phyloP scores from a whole-genome alignment of 2,113 vertebrate genomes.

The Sebastes fasciatus region DNA sequence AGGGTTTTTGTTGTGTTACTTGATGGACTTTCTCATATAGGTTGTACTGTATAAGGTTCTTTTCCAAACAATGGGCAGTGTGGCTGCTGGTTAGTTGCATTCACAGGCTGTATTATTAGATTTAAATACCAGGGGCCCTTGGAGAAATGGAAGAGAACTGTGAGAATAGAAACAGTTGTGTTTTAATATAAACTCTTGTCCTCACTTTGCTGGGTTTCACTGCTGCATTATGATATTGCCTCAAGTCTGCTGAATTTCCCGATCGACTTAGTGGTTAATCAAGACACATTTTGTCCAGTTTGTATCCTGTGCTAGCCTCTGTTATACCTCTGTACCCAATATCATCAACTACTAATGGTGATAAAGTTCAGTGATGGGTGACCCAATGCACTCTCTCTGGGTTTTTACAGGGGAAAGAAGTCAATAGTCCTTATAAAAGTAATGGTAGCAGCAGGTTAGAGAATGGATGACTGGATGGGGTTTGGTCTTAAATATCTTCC shows the following conservation, averaged over 20 bases:
- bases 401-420: background rate
- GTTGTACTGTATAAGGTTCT: slow-evolving; percentile 55
- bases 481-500: background rate
- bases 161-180: slow-evolving; percentile 63
- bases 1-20: slow-evolving; percentile 15
- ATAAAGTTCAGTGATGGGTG: background rate
- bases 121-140: slow-evolving; percentile 68
- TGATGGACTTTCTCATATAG: slow-evolving; percentile 35
- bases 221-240: slow-evolving; percentile 28
- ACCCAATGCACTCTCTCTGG: background rate
- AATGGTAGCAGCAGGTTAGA: background rate
- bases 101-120: slow-evolving; percentile 70
- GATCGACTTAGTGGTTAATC: slow-evolving; percentile 1
- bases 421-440: background rate
- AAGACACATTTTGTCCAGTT: background rate
- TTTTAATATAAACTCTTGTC: slow-evolving; percentile 55
- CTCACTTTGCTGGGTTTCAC: slow-evolving; percentile 29
- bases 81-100: slow-evolving; percentile 54
- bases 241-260: slow-evolving; percentile 31
- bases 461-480: background rate
- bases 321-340: background rate
- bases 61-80: slow-evolving; percentile 62
- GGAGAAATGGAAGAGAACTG: slow-evolving; percentile 53
- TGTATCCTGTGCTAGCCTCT: background rate
- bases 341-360: background rate